These are phyloP conservation scores for Pocillopora meandrina DNA, from an alignment of 92 coral and sea anemone species.

Conservation along the genomic window DNA sequence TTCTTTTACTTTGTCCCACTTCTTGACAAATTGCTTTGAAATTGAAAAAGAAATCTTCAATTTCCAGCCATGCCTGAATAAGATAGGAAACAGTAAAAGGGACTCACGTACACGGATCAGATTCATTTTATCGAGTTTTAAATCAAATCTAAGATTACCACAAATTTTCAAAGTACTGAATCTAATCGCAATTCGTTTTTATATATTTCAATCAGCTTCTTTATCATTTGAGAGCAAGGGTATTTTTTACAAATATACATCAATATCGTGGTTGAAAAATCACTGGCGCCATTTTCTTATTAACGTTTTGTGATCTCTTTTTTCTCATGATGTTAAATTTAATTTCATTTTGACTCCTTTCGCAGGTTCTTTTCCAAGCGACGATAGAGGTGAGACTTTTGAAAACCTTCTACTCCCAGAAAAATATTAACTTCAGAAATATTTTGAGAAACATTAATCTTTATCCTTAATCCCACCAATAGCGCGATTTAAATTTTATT, in stretches of 20 bases:
- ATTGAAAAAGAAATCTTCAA: too few species aligned
- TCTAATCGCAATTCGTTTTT: background rate
- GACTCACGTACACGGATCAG: background rate
- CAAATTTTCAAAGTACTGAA: background rate
- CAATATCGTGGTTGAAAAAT: background rate
- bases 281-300: background rate
- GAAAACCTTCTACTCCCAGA: background rate
- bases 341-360: conserved; percentile 21
- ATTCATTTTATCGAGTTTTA: conserved; percentile 7
- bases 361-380: conserved; percentile 64
- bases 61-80: too few species aligned
- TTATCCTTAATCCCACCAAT: too few species aligned
- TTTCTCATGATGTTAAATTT: conserved; percentile 12
- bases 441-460: background rate
- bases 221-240: background rate
- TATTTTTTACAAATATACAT: background rate
- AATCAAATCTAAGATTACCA: background rate
- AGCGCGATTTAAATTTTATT: too few species aligned
- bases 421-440: background rate
- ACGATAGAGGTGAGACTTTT: conserved; percentile 49
- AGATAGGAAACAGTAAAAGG: too few species aligned
- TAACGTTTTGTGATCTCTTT: background rate
- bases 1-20: too few species aligned
- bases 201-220: background rate
- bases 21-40: too few species aligned